Percentiles rank a stretch among this genome's conserved stretches.
Conservation (phyloP, 2,797 vertebrate species). For the Pseudomugil tenellus region DNA sequence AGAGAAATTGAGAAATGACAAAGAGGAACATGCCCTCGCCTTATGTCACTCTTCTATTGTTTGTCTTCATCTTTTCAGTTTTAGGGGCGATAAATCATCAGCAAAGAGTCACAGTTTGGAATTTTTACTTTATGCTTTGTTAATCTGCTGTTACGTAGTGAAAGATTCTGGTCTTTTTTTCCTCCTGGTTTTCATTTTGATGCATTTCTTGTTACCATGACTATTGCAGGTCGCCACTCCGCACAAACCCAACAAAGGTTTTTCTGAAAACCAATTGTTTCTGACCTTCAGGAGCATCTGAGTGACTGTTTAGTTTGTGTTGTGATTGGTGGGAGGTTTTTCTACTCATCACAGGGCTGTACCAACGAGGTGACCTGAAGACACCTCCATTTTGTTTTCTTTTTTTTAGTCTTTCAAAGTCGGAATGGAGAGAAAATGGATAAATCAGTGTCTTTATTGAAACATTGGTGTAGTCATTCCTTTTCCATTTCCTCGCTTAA, state of each 20-base stretch:
- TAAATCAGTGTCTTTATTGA: constrained; percentile 58
- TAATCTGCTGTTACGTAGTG: constrained; percentile 43
- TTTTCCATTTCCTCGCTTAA: constrained; percentile 57
- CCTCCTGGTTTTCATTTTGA: constrained; percentile 9
- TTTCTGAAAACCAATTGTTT: constrained; percentile 52
- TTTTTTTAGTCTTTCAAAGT: constrained; percentile 28
- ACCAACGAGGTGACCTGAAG: constrained; percentile 73
- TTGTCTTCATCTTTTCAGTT: constrained; percentile 38
- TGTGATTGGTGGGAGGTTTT: constrained; percentile 31
- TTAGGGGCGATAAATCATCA: constrained; percentile 33
- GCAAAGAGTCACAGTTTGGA: constrained; percentile 40
- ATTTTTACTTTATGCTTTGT: constrained; percentile 39
- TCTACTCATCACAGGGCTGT: constrained; percentile 70
- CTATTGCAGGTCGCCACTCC: constrained; percentile 33
- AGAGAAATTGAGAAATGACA: constrained; percentile 73
- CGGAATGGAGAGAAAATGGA: constrained; percentile 52
- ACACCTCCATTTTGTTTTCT: constrained; percentile 54
- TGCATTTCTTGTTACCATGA: constrained; percentile 29
- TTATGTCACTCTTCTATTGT: constrained; percentile 70
- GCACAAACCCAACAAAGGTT: constrained; percentile 30
- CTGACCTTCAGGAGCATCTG: constrained; percentile 59
- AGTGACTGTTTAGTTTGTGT: constrained; percentile 54
- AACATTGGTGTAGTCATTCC: constrained; percentile 64
- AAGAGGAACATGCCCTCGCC: constrained; percentile 75
- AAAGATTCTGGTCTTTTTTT: constrained; percentile 18